A percentile compares a stretch with the other conserved stretches of the same genome.
Conservation (phyloP, 2,888 invertebrate species). For the Carpatolechia fugitivella region DNA sequence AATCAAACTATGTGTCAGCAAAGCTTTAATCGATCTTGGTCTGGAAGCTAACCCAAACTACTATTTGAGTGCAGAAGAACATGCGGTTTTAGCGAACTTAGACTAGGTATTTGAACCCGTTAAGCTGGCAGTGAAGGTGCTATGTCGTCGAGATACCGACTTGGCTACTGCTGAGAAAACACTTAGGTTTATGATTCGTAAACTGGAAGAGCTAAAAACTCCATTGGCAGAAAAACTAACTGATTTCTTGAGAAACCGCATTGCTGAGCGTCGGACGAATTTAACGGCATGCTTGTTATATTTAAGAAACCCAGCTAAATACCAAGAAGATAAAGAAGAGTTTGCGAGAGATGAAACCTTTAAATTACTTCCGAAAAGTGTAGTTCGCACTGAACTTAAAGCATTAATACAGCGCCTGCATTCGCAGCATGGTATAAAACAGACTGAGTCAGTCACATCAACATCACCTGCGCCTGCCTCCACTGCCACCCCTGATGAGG, state of each 20-base stretch:
- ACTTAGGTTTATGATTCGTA: constrained; percentile 24
- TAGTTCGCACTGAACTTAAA: constrained; percentile 17
- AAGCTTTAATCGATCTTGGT: too few relatives aligned
- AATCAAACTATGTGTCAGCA: too few relatives aligned
- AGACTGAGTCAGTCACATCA: too few relatives aligned
- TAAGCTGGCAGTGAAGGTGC: constrained; percentile 24
- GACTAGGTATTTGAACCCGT: too few relatives aligned
- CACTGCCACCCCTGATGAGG: too few relatives aligned
- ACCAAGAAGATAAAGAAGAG: constrained; percentile 19
- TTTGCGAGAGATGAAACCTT: constrained; percentile 20
- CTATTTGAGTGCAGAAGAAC: too few relatives aligned
- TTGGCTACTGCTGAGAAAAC: constrained; percentile 23
- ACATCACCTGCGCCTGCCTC: too few relatives aligned
- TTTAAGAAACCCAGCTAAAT: constrained; percentile 16
- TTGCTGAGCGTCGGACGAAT: constrained; percentile 20
- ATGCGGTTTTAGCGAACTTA: too few relatives aligned
- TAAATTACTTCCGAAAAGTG: constrained; percentile 11
- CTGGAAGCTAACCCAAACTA: too few relatives aligned
- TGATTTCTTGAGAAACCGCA: constrained; percentile 21
- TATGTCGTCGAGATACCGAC: constrained; percentile 24
- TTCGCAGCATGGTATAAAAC: too few relatives aligned
- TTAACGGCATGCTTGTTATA: constrained; percentile 20
- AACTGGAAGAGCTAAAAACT: constrained; percentile 23
- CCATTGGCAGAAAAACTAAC: constrained; percentile 23
- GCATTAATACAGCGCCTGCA: too few relatives aligned